Percentiles rank a stretch among this genome's conserved stretches.
These are phyloP conservation scores for Heloderma charlesbogerti DNA, from an alignment of 2,113 vertebrate genomes.

Conservation along the genomic window DNA sequence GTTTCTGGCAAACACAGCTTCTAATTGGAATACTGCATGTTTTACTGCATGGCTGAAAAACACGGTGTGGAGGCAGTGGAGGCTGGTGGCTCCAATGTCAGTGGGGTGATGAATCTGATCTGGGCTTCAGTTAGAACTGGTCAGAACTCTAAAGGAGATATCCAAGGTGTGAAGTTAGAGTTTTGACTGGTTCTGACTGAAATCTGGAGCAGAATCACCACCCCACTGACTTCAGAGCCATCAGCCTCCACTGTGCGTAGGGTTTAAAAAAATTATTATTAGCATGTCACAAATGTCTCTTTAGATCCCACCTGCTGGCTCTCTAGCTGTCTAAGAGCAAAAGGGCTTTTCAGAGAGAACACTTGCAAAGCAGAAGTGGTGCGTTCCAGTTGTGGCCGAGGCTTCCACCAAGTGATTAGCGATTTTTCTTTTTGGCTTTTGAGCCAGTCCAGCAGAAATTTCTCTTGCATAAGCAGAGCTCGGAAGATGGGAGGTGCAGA, in stretches of 20 bases:
- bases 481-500: not conserved
- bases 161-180: no score
- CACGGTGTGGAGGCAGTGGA: no score
- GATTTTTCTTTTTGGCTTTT: not conserved
- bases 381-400: not conserved
- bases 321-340: not conserved
- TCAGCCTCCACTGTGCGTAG: no score
- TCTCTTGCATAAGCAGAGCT: not conserved
- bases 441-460: not conserved
- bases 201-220: no score
- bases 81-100: no score
- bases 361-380: not conserved
- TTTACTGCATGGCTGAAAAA: not conserved
- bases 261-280: no score
- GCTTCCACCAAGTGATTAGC: slow-evolving; percentile 11
- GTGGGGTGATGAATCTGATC: no score
- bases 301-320: not conserved
- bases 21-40: not conserved
- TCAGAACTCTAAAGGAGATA: no score
- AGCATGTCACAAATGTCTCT: not conserved
- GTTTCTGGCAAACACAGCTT: not conserved
- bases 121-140: no score
- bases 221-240: no score
- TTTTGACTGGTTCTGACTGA: no score
- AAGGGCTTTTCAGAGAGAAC: not conserved